phyloP scores from a whole-genome alignment of 2,888 invertebrate genomes.

The Drosophila testacea region DNA sequence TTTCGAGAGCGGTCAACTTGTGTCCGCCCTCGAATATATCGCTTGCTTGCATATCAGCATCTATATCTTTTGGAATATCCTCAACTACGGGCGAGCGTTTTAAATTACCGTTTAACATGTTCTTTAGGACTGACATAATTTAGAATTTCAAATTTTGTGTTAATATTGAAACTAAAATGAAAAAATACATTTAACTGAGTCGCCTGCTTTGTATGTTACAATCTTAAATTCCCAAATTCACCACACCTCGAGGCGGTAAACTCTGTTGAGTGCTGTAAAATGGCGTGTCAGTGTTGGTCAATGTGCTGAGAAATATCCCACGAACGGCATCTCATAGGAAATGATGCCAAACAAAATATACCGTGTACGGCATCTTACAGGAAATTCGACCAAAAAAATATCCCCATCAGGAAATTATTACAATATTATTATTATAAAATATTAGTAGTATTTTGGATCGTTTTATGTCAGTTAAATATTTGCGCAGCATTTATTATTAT shows the following conservation, averaged over 20 bases:
- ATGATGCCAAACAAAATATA: too few species aligned
- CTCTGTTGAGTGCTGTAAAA: constrained; percentile 27
- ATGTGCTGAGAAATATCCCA: not conserved
- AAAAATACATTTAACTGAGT: not conserved
- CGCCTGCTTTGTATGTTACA: not conserved
- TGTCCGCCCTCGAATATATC: constrained; percentile 44
- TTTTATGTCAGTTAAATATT: too few species aligned
- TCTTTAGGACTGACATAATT: constrained; percentile 31
- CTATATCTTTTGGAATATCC: constrained; percentile 12
- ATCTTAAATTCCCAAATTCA: constrained; percentile 4
- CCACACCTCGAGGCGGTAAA: not conserved
- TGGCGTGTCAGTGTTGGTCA: constrained; percentile 49
- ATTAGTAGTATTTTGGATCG: too few species aligned
- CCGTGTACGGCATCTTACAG: too few species aligned
- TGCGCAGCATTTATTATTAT: too few species aligned
- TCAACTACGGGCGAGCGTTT: not conserved
- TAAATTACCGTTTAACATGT: constrained; percentile 3
- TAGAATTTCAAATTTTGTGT: not conserved
- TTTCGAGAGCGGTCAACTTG: constrained; percentile 39
- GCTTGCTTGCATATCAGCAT: constrained; percentile 12
- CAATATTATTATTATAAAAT: too few species aligned
- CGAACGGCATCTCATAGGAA: too few species aligned
- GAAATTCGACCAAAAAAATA: too few species aligned
- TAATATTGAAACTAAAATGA: not conserved
- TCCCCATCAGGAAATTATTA: too few species aligned